phyloP scores from a whole-genome alignment of 2,113 vertebrate genomes.

The Anhinga rufa region DNA sequence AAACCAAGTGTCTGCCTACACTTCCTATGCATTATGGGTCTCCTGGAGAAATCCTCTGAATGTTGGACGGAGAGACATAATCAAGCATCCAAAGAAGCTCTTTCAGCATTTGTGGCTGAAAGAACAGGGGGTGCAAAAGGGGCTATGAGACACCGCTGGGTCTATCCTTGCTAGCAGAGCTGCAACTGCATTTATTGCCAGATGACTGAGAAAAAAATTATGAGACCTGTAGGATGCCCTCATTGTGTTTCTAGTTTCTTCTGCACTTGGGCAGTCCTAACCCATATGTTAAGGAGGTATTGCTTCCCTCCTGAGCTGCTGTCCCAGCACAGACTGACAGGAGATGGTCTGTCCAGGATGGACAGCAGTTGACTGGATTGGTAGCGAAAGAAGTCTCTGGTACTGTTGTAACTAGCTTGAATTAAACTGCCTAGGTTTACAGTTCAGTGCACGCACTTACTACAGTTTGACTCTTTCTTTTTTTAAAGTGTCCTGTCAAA shows the following conservation, averaged over 20 bases:
- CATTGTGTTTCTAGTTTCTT: not conserved
- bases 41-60: not conserved
- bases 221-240: not conserved
- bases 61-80: not conserved
- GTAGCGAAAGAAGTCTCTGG: not conserved
- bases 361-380: not conserved
- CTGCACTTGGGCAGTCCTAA: not conserved
- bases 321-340: not conserved
- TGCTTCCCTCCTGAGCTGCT: not conserved
- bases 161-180: not conserved
- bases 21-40: not conserved
- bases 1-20: not conserved
- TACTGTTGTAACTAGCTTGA: not conserved
- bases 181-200: not conserved
- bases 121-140: not conserved
- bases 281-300: not conserved
- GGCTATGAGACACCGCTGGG: not conserved
- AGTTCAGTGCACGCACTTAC: not conserved
- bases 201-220: not conserved
- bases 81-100: not conserved
- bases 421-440: not conserved
- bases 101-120: not conserved
- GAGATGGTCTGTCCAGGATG: not conserved
- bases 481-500: not conserved
- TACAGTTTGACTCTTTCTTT: not conserved